These are phyloP conservation scores for Peromyscus attwateri DNA, from an alignment of 2,797 vertebrate species.

Conservation along the genomic window DNA sequence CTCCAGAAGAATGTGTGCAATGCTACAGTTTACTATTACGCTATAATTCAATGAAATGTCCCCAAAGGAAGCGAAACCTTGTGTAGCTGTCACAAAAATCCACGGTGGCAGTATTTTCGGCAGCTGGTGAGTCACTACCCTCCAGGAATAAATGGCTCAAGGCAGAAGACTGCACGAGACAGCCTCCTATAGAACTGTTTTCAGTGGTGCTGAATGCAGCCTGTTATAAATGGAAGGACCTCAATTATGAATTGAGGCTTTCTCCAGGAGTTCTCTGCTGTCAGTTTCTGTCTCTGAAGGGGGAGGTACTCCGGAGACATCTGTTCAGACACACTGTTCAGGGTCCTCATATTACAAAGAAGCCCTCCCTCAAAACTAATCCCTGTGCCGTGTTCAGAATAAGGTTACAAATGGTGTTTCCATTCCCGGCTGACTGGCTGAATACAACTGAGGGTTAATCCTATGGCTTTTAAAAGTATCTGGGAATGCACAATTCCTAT, in stretches of 20 bases:
- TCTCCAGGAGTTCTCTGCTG: neutral
- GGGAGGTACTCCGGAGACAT: slow-evolving; percentile 17
- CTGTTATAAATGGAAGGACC: neutral
- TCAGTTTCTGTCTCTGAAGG: slow-evolving; percentile 15
- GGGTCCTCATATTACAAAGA: slow-evolving; percentile 29
- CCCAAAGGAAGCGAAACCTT: neutral
- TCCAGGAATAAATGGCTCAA: slow-evolving; percentile 33
- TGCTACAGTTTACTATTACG: slow-evolving; percentile 26
- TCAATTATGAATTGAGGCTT: neutral
- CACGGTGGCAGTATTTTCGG: neutral
- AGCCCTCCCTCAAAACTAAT: neutral
- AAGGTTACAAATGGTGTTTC: slow-evolving; percentile 2
- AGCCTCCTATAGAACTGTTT: neutral
- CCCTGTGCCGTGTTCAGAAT: neutral
- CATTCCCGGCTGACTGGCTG: neutral
- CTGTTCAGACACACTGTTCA: neutral
- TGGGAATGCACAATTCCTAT: neutral
- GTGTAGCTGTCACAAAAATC: slow-evolving; percentile 11
- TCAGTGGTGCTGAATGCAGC: neutral
- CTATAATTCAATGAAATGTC: slow-evolving; percentile 55
- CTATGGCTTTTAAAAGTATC: slow-evolving; percentile 37
- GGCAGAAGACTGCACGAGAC: neutral
- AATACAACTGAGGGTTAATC: slow-evolving; percentile 6
- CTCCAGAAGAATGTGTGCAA: neutral
- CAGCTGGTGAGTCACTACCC: slow-evolving; percentile 51